Evolutionary conservation across 2,888 invertebrate genomes (phyloP).

Genomic region (Drosophila mimica): DNA sequence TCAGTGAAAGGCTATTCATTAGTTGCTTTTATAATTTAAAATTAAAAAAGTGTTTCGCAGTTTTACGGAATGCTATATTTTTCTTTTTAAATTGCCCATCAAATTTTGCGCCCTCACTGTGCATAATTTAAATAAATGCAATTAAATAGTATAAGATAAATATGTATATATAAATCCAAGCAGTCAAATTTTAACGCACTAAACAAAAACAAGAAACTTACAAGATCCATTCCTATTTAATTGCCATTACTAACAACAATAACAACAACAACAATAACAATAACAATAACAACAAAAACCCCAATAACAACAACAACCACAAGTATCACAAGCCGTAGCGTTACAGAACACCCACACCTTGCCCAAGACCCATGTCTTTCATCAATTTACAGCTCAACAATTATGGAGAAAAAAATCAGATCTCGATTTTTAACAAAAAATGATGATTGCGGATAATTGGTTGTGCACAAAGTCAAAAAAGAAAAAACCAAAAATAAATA

Average conservation of each 20-base stretch:
- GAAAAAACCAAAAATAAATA: constrained; percentile 7
- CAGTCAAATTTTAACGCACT: constrained; percentile 24
- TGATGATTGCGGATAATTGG: constrained; percentile 85
- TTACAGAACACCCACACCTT: constrained; percentile 39
- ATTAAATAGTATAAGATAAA: constrained; percentile 61
- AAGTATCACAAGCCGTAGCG: constrained; percentile 30
- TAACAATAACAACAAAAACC: constrained; percentile 26
- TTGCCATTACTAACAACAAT: constrained; percentile 42
- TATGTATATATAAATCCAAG: constrained; percentile 39
- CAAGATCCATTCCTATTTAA: constrained; percentile 50
- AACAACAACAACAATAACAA: constrained; percentile 25
- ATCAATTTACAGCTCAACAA: constrained; percentile 69
- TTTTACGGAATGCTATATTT: background rate
- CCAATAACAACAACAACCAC: constrained; percentile 1
- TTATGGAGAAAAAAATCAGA: constrained; percentile 64
- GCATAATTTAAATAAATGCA: constrained; percentile 61
- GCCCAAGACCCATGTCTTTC: constrained; percentile 61
- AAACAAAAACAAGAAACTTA: constrained; percentile 16
- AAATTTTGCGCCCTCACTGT: constrained; percentile 48
- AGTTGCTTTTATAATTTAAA: background rate
- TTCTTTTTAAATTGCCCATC: background rate
- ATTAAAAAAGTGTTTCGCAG: background rate
- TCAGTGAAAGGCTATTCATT: background rate
- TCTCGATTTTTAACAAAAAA: constrained; percentile 84
- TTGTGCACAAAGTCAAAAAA: constrained; percentile 81